phyloP scores from a whole-genome alignment of 2,797 vertebrate species.

The Tenualosa thibaudeaui region DNA sequence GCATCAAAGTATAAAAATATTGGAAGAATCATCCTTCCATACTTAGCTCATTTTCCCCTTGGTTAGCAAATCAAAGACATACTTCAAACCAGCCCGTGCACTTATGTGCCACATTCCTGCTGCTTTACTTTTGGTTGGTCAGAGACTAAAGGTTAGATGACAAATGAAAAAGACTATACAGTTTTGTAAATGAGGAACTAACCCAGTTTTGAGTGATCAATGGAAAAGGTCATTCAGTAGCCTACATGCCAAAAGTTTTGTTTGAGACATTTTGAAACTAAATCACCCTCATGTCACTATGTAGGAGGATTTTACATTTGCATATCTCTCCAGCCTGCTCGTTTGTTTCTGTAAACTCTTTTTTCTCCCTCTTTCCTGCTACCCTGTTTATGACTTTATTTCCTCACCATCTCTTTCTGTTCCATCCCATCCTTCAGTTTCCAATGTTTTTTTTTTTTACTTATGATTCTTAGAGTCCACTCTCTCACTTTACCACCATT shows the following conservation, averaged over 20 bases:
- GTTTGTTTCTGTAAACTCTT: background rate
- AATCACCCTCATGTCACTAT: background rate
- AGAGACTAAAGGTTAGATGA: background rate
- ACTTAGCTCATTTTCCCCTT: background rate
- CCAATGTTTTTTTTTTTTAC: background rate
- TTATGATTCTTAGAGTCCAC: background rate
- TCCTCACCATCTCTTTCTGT: background rate
- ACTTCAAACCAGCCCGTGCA: background rate
- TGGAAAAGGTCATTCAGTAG: background rate
- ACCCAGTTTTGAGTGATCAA: background rate
- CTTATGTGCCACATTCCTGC: background rate
- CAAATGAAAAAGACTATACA: background rate
- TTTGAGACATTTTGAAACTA: background rate
- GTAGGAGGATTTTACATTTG: background rate
- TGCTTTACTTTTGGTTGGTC: background rate
- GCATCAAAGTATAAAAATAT: background rate
- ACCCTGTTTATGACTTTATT: background rate
- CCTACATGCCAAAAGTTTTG: background rate
- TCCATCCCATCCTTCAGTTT: background rate
- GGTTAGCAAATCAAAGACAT: background rate
- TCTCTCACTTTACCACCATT: constrained; percentile 2
- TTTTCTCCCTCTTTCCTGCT: background rate
- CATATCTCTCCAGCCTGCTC: background rate
- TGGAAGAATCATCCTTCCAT: background rate
- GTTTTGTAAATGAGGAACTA: background rate